Evolutionary conservation across 2,888 invertebrate genomes (phyloP), one percentile per base, ranked within the genome.

Genomic region (Anarsia innoxiella): DNA sequence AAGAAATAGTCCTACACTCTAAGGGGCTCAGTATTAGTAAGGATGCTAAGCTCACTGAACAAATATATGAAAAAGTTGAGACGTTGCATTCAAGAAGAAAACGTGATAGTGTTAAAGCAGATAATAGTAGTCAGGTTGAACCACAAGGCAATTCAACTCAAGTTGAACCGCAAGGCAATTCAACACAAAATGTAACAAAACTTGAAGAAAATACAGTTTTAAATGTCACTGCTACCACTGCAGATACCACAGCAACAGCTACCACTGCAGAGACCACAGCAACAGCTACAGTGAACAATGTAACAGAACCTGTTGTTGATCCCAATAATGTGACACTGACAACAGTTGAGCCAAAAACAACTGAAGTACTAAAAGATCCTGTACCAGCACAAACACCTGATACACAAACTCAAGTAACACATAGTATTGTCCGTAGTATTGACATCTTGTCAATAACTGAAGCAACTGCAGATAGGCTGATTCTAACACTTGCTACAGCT

Each of bases 1-100:
- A 64, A 14, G 59, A 74, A 46, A 79, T 89, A 5, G 70, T 83
- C 31, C 57, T 89, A 41, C 89, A 89, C 52, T 69, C 86, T 1
- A 87, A 86, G 51, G 75, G 80, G 40, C 61, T 84, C 54, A 63
- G 56, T 52, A 65, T 86, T 45, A 66, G 52, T 41, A 59, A 55
- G 23, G 67, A 71, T 46, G 67, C 77, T 31, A 74, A 66, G 44
- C 64, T 86, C 19, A 78, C 78, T 12, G 85, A 85, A 57, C 84
- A 82, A 52, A 77, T 73, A 30, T 83, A 79, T 56, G 79, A 82
- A 36, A 68, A 66, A 45, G 63, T 78, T 40, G 71, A 69, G 36
- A 68, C 65, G 0, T 45, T 68, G 37, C 59, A 55, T 6, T 47
- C 59, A 12, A 64, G 50, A 42, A 50, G 51, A 2, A 78, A 71